These are phyloP conservation scores for Diarsia dahlii DNA, from an alignment of 2,888 invertebrate genomes.

Conservation along the genomic window DNA sequence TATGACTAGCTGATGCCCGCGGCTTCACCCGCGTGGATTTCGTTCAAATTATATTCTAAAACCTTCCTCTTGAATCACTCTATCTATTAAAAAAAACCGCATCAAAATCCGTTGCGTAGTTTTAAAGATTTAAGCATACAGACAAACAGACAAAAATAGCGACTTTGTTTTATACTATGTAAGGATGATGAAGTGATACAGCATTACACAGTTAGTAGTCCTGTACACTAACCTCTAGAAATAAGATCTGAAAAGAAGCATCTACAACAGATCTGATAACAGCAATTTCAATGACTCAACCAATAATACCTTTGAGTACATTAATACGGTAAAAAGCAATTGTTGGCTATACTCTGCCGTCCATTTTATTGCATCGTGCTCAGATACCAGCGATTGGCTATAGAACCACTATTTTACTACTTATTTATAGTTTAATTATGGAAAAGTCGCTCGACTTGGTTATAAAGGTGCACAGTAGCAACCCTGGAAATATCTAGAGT, in stretches of 20 bases:
- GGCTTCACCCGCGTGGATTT: too few relatives aligned
- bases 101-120: too few relatives aligned
- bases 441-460: slow-evolving; percentile 60
- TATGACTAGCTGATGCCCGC: too few relatives aligned
- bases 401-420: slow-evolving; percentile 64
- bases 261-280: slow-evolving; percentile 13
- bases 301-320: slow-evolving; percentile 44
- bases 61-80: too few relatives aligned
- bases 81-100: too few relatives aligned
- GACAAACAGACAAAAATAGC: too few relatives aligned
- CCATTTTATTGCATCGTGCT: slow-evolving; percentile 61
- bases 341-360: slow-evolving; percentile 32
- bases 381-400: slow-evolving; percentile 60
- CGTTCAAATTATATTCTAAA: too few relatives aligned
- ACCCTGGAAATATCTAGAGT: slow-evolving; percentile 43
- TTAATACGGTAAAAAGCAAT: slow-evolving; percentile 53
- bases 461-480: slow-evolving; percentile 50
- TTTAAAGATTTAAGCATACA: too few relatives aligned
- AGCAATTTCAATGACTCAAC: slow-evolving; percentile 45
- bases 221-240: background rate
- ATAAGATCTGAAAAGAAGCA: slow-evolving; percentile 16
- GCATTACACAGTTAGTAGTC: background rate
- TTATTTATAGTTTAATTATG: slow-evolving; percentile 72
- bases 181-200: too few relatives aligned
- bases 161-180: too few relatives aligned